Evolutionary conservation across 2,797 vertebrate genomes (phyloP).

Genomic region (Astyanax mexicanus): DNA sequence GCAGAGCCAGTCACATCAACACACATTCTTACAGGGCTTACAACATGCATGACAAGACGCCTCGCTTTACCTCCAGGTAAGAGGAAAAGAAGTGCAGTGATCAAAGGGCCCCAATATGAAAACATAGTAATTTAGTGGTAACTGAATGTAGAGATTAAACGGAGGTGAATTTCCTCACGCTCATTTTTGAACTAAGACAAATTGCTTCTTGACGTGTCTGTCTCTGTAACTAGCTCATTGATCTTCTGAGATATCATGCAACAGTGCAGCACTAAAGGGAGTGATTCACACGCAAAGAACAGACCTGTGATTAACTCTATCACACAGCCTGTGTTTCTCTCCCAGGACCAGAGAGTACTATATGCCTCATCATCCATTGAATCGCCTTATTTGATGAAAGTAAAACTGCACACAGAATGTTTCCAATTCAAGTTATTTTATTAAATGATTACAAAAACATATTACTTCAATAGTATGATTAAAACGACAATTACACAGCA

Average conservation of each 20-base stretch:
- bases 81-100: slow-evolving; percentile 17
- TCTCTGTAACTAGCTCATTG: neutral
- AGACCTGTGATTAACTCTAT: neutral
- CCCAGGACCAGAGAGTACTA: neutral
- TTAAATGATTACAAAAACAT: neutral
- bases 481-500: neutral
- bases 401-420: neutral
- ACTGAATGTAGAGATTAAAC: neutral
- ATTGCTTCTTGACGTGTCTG: slow-evolving; percentile 11
- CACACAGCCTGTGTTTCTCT: neutral
- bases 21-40: slow-evolving; percentile 40
- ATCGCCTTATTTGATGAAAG: neutral
- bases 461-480: no score
- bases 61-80: slow-evolving; percentile 28
- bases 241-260: neutral
- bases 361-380: neutral
- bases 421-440: neutral
- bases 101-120: slow-evolving; percentile 22
- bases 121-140: neutral
- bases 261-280: neutral
- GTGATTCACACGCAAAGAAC: neutral
- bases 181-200: slow-evolving; percentile 5
- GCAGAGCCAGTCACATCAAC: slow-evolving; percentile 26
- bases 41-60: slow-evolving; percentile 28
- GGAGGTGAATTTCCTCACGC: slow-evolving; percentile 25